Percentiles rank a stretch among this genome's conserved stretches.
Evolutionary conservation across 1,140 invertebrate species (phyloP).

Genomic region (Subanguina moxae): DNA sequence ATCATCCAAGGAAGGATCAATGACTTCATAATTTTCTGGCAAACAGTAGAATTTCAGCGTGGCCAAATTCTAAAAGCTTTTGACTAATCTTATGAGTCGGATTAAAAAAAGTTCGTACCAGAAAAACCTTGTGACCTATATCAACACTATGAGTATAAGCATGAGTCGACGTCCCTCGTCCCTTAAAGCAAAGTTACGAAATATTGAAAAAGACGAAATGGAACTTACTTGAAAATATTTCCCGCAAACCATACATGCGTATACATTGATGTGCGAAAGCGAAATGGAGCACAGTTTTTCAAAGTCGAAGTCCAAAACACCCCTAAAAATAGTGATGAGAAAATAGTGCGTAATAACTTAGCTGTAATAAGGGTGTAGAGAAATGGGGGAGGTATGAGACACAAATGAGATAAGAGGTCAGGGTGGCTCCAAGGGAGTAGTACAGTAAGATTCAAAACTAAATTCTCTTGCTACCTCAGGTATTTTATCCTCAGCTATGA

Average conservation of each 20-base stretch:
- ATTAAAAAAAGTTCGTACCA: conserved; percentile 66
- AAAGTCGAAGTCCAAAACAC: conserved; percentile 98
- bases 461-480: too few species aligned
- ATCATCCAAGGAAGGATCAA: conserved; percentile 96
- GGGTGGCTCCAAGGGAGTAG: too few species aligned
- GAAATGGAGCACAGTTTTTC: conserved; percentile 98
- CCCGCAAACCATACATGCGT: conserved; percentile 98
- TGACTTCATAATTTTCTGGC: conserved; percentile 98
- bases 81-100: too few species aligned
- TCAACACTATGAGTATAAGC: conserved; percentile 97
- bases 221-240: conserved; percentile 87
- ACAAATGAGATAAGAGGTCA: too few species aligned
- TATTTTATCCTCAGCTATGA: too few species aligned
- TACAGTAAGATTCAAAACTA: too few species aligned
- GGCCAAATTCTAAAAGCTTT: conserved; percentile 75
- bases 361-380: background rate
- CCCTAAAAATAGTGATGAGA: conserved; percentile 61
- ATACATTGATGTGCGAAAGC: conserved; percentile 95
- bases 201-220: conserved; percentile 5
- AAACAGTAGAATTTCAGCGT: conserved; percentile 97
- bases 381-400: too few species aligned
- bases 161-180: conserved; percentile 92
- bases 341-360: background rate
- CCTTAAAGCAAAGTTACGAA: conserved; percentile 63
- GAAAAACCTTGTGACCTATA: conserved; percentile 91